phyloP scores from a whole-genome alignment of 2,113 vertebrate species.

The Daboia siamensis region DNA sequence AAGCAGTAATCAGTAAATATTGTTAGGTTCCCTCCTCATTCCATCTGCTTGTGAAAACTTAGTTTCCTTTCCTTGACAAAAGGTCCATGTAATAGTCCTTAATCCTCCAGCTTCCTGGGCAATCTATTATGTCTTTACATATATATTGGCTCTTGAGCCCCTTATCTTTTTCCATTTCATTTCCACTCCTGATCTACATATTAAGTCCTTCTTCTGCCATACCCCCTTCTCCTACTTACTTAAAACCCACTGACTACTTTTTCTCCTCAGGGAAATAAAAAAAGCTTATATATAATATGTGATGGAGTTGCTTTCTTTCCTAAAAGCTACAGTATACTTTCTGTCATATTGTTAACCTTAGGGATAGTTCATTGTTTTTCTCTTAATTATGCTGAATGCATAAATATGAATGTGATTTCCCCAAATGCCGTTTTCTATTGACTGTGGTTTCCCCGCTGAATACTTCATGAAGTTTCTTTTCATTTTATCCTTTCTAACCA shows the following conservation, averaged over 20 bases:
- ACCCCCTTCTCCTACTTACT: neutral
- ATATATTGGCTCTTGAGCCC: neutral
- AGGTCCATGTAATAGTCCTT: neutral
- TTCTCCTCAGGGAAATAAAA: neutral
- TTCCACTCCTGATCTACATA: neutral
- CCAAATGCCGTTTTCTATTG: neutral
- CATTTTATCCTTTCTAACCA: neutral
- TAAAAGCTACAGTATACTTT: neutral
- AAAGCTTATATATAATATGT: neutral
- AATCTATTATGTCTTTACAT: neutral
- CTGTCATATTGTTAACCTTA: neutral
- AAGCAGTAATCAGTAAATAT: no score
- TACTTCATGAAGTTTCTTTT: neutral
- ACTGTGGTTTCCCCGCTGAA: neutral
- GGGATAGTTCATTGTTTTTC: neutral
- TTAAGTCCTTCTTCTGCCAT: neutral
- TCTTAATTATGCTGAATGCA: neutral
- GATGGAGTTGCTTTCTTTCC: neutral
- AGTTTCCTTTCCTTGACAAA: neutral
- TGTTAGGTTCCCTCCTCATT: no score
- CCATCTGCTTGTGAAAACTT: no score
- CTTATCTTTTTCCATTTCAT: neutral
- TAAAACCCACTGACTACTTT: neutral
- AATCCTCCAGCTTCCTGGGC: neutral
- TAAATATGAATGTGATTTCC: neutral